Evolutionary conservation across 2,113 vertebrate species (phyloP).

Genomic region (Maccullochella peelii): DNA sequence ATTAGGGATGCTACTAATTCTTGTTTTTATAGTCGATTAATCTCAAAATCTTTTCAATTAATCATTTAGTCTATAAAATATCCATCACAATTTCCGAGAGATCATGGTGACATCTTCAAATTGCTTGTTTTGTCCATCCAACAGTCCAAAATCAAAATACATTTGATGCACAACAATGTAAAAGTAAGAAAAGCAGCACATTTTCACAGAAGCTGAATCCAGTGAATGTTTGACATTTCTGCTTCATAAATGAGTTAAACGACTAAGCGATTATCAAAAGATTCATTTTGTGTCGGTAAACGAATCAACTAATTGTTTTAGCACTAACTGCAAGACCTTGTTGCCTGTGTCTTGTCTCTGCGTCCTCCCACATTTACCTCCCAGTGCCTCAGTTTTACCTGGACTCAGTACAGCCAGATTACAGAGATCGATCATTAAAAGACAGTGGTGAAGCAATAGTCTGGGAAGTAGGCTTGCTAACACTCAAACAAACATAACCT

Average conservation of each 20-base stretch:
- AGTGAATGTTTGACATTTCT: not conserved
- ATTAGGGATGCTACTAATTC: not conserved
- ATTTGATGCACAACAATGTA: not conserved
- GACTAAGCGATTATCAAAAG: not conserved
- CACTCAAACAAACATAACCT: slow-evolving; percentile 77
- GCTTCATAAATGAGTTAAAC: not conserved
- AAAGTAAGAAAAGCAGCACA: not conserved
- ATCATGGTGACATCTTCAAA: not conserved
- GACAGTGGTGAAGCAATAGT: slow-evolving; percentile 63
- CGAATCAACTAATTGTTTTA: not conserved
- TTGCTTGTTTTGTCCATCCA: not conserved
- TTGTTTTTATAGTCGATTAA: not conserved
- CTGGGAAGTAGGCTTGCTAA: slow-evolving; percentile 61
- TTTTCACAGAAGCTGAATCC: not conserved
- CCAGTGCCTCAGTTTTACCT: slow-evolving; percentile 36
- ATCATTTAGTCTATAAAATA: not conserved
- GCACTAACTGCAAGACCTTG: not conserved
- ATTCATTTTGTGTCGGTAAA: not conserved
- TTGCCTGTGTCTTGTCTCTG: not conserved
- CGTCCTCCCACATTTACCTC: slow-evolving; percentile 12
- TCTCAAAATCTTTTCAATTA: not conserved
- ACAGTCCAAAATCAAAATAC: not conserved
- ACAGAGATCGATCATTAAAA: slow-evolving; percentile 66
- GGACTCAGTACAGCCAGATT: slow-evolving; percentile 39
- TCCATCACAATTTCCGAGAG: not conserved